Percentiles rank a stretch among this genome's conserved stretches.
Evolutionary conservation across 2,888 invertebrate species (phyloP).

Genomic region (Drosophila atroscutellata): DNA sequence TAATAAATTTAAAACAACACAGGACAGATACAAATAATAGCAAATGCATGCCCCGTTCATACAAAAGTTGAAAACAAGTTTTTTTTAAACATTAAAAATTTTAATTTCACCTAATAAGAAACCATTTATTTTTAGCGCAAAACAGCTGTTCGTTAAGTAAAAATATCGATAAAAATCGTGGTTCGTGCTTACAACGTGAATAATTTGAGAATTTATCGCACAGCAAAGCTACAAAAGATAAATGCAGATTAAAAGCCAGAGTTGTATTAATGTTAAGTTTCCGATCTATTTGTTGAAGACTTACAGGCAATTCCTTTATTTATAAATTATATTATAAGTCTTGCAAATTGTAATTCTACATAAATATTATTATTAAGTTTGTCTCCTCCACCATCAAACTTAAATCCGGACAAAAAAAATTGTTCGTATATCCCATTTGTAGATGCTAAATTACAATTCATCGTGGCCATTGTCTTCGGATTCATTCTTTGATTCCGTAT

Average conservation of each 20-base stretch:
- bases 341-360: conserved; percentile 73
- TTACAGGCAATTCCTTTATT: conserved; percentile 51
- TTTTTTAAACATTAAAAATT: neutral
- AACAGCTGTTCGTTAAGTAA: neutral
- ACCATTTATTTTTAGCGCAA: no score
- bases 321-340: conserved; percentile 73
- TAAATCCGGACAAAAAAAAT: conserved; percentile 41
- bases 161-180: neutral
- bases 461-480: conserved; percentile 83
- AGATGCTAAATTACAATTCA: conserved; percentile 81
- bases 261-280: conserved; percentile 3
- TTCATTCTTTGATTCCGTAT: conserved; percentile 84
- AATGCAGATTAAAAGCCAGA: neutral
- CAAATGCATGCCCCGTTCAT: neutral
- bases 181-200: neutral
- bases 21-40: neutral
- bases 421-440: conserved; percentile 24
- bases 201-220: neutral
- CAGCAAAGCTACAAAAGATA: neutral
- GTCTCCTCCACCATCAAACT: conserved; percentile 30
- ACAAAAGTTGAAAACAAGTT: neutral
- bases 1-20: neutral
- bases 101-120: no score
- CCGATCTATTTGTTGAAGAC: conserved; percentile 30
- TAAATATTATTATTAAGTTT: conserved; percentile 53